A percentile compares a stretch with the other conserved stretches of the same genome.
phyloP scores from a whole-genome alignment of 64 coral and sea anemone species.

The Actinia equina region DNA sequence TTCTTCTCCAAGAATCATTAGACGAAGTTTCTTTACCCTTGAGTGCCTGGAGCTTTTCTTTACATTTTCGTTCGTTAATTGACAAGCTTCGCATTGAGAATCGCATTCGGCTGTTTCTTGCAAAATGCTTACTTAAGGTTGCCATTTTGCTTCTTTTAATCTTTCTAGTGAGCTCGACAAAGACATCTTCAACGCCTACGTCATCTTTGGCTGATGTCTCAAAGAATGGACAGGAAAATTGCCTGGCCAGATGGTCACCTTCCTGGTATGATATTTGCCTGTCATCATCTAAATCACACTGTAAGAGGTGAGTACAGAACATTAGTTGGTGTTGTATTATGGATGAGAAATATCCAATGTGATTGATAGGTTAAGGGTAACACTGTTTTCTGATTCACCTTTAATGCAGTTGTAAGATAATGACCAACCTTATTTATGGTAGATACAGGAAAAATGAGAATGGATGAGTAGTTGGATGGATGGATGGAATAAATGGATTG shows the following conservation, averaged over 20 bases:
- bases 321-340: not conserved
- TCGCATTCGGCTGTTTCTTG: slow-evolving; percentile 39
- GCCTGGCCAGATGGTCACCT: slow-evolving; percentile 58
- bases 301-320: not conserved
- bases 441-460: no score
- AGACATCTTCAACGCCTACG: slow-evolving; percentile 75
- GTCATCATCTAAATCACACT: slow-evolving; percentile 77
- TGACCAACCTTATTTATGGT: no score
- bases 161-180: slow-evolving; percentile 46
- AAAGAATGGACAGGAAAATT: slow-evolving; percentile 68
- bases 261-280: slow-evolving; percentile 68
- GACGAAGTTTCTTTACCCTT: slow-evolving; percentile 34
- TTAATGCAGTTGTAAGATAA: no score
- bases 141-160: slow-evolving; percentile 44
- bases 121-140: slow-evolving; percentile 47
- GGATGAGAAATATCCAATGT: not conserved
- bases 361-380: no score
- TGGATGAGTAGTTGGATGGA: no score
- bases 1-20: not conserved
- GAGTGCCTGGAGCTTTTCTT: slow-evolving; percentile 63
- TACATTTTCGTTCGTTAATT: slow-evolving; percentile 67
- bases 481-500: no score
- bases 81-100: slow-evolving; percentile 66
- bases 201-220: slow-evolving; percentile 88
- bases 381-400: no score